Percentiles rank a stretch among this genome's conserved stretches.
These are phyloP conservation scores for Emydocephalus ijimae DNA, from an alignment of 2,113 vertebrate genomes.

Conservation along the genomic window DNA sequence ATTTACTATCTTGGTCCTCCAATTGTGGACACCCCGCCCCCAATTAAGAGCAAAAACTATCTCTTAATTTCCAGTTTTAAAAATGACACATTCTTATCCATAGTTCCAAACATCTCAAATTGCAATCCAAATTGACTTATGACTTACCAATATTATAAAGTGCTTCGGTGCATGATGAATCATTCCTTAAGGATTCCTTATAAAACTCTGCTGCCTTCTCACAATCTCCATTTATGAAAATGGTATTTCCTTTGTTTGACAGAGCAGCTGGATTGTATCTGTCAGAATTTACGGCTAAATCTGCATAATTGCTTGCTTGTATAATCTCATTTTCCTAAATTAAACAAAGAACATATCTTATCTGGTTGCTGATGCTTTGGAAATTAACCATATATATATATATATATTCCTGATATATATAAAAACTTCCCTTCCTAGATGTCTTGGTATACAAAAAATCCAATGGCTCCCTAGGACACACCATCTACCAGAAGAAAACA, in stretches of 20 bases:
- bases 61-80: not conserved
- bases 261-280: conserved; percentile 93
- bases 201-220: conserved; percentile 95
- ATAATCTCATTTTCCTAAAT: conserved; percentile 87
- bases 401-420: too few relatives aligned
- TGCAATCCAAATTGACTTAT: conserved; percentile 25
- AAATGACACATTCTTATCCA: not conserved
- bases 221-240: conserved; percentile 84
- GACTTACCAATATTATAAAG: conserved; percentile 92
- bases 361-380: conserved; percentile 21
- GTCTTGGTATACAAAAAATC: too few relatives aligned
- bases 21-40: not conserved
- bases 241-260: conserved; percentile 93
- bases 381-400: not conserved
- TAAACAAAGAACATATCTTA: conserved; percentile 41
- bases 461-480: too few relatives aligned
- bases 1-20: not conserved
- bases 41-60: not conserved
- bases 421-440: too few relatives aligned
- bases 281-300: conserved; percentile 90
- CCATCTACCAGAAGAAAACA: too few relatives aligned
- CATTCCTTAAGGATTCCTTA: conserved; percentile 92
- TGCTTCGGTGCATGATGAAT: conserved; percentile 94
- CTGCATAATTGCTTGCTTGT: conserved; percentile 89
- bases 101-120: conserved; percentile 6